Conservation (phyloP, 2,888 invertebrate species). For the Andrena dorsata region DNA sequence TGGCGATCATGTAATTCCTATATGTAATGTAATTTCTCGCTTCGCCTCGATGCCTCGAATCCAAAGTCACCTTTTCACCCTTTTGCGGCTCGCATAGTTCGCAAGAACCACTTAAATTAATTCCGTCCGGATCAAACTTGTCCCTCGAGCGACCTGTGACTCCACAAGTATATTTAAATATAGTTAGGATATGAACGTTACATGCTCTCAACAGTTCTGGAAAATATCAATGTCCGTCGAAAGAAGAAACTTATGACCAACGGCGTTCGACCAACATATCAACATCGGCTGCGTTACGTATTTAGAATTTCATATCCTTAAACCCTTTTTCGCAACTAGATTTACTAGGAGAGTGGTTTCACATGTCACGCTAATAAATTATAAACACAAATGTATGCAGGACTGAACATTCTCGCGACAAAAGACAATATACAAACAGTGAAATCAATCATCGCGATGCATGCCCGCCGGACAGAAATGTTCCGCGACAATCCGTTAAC, state of each 20-base stretch:
- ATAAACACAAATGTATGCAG: slow-evolving; percentile 26
- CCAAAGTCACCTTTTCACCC: background rate
- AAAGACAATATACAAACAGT: slow-evolving; percentile 25
- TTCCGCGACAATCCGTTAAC: slow-evolving; percentile 15
- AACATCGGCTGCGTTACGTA: background rate
- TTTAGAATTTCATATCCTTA: background rate
- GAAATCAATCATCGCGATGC: slow-evolving; percentile 29
- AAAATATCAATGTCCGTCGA: slow-evolving; percentile 24
- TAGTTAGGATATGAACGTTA: slow-evolving; percentile 30
- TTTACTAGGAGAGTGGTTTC: background rate
- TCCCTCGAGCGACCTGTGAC: slow-evolving; percentile 22
- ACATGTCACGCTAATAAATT: slow-evolving; percentile 14
- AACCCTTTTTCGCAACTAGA: slow-evolving; percentile 14
- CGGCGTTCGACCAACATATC: background rate
- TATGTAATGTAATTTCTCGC: slow-evolving; percentile 11
- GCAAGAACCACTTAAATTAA: slow-evolving; percentile 14
- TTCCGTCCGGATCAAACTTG: slow-evolving; percentile 25
- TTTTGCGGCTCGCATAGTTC: slow-evolving; percentile 7
- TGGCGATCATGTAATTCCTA: slow-evolving; percentile 53
- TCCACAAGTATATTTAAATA: slow-evolving; percentile 35
- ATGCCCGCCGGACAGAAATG: background rate
- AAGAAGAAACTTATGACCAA: slow-evolving; percentile 4
- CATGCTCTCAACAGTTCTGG: slow-evolving; percentile 10
- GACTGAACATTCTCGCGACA: slow-evolving; percentile 6
- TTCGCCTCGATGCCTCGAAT: slow-evolving; percentile 20